phyloP scores from a whole-genome alignment of 2,797 vertebrate species.

The Periparus ater region DNA sequence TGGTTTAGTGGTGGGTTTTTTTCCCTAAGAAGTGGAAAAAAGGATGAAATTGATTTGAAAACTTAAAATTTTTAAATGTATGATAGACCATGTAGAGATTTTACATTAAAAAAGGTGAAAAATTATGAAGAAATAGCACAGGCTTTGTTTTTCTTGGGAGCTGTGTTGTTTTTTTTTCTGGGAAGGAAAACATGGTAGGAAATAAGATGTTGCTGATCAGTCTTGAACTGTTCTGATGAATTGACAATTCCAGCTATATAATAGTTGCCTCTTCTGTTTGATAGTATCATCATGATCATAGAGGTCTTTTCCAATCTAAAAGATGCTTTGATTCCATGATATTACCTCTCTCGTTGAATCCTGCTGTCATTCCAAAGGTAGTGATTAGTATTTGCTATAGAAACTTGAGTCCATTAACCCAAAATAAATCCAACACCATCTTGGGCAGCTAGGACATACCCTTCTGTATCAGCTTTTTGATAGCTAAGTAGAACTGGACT shows the following conservation, averaged over 20 bases:
- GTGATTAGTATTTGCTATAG: neutral
- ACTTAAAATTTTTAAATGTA: neutral
- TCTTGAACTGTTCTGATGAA: neutral
- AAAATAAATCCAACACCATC: neutral
- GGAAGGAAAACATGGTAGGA: neutral
- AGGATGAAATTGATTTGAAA: neutral
- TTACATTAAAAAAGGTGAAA: neutral
- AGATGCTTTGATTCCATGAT: neutral
- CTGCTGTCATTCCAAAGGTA: neutral
- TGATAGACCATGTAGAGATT: neutral
- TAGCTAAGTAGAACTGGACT: neutral
- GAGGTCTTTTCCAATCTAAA: neutral
- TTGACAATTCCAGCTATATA: neutral
- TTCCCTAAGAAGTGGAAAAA: neutral
- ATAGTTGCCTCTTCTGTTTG: neutral
- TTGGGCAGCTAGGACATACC: neutral
- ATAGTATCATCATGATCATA: neutral
- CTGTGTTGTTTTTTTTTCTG: neutral
- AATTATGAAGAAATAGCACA: neutral
- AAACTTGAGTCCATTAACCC: neutral
- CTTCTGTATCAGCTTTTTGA: neutral
- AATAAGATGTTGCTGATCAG: neutral
- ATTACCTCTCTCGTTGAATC: neutral
- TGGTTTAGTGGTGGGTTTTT: neutral
- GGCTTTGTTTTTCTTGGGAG: neutral